Percentiles rank a stretch among this genome's conserved stretches.
These are phyloP conservation scores for Hoplostethus atlanticus DNA, from an alignment of 2,797 vertebrate genomes.

Conservation along the genomic window DNA sequence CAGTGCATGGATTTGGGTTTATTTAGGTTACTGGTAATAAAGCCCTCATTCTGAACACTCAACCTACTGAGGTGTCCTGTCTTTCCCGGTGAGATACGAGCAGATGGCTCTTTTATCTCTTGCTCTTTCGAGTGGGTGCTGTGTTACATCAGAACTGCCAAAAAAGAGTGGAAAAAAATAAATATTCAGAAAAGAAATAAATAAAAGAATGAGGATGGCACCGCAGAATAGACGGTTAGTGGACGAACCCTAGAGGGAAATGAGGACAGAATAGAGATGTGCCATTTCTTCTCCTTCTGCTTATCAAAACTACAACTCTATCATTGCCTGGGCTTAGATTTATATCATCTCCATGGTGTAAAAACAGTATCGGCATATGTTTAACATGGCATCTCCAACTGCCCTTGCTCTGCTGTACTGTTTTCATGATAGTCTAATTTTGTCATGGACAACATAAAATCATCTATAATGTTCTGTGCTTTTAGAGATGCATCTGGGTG, in stretches of 20 bases:
- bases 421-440: background rate
- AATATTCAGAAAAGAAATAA: slow-evolving; percentile 36
- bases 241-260: background rate
- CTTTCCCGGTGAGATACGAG: slow-evolving; percentile 32
- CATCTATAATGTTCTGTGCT: background rate
- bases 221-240: slow-evolving; percentile 10
- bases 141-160: slow-evolving; percentile 36
- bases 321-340: background rate
- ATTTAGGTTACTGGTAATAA: slow-evolving; percentile 13
- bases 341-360: background rate
- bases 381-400: background rate
- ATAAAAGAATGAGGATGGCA: slow-evolving; percentile 3
- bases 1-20: slow-evolving; percentile 9
- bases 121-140: slow-evolving; percentile 3
- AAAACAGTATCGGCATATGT: background rate
- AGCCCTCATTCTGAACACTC: slow-evolving; percentile 17
- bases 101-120: slow-evolving; percentile 43
- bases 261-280: background rate
- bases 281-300: background rate
- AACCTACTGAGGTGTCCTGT: slow-evolving; percentile 16
- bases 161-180: slow-evolving; percentile 1
- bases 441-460: background rate
- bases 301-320: slow-evolving; percentile 3
- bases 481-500: background rate
- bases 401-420: background rate